phyloP scores from a whole-genome alignment of 2,113 vertebrate species.

The Chloropsis hardwickii region DNA sequence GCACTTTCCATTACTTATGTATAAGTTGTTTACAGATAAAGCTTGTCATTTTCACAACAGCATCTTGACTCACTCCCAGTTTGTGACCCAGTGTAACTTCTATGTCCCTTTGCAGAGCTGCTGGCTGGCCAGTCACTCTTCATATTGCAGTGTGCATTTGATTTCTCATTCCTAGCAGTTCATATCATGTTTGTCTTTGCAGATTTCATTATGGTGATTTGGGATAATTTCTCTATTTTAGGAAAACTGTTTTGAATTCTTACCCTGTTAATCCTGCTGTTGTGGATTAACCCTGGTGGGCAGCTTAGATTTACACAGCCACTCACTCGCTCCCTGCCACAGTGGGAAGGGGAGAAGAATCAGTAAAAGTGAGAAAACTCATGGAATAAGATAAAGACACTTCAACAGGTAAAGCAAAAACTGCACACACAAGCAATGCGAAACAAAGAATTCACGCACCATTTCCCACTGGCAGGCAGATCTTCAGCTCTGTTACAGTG shows the following conservation, averaged over 20 bases:
- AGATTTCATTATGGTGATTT: neutral
- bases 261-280: neutral
- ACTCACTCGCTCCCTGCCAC: rapidly evolving
- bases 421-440: neutral
- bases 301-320: neutral
- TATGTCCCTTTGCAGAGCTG: neutral
- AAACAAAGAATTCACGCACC: neutral
- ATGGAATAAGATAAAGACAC: neutral
- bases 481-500: neutral
- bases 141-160: neutral
- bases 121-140: neutral
- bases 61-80: neutral
- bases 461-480: neutral
- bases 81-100: neutral
- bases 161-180: neutral
- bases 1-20: neutral
- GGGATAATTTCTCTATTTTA: neutral
- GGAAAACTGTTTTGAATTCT: neutral
- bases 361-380: neutral
- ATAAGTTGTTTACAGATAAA: neutral
- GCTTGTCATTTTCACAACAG: neutral
- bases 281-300: neutral
- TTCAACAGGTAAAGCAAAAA: neutral
- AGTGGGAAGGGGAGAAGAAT: neutral
- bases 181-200: neutral